A percentile compares a stretch with the other conserved stretches of the same genome.
These are phyloP conservation scores for Anoplius nigerrimus DNA, from an alignment of 2,888 invertebrate genomes.

Conservation along the genomic window DNA sequence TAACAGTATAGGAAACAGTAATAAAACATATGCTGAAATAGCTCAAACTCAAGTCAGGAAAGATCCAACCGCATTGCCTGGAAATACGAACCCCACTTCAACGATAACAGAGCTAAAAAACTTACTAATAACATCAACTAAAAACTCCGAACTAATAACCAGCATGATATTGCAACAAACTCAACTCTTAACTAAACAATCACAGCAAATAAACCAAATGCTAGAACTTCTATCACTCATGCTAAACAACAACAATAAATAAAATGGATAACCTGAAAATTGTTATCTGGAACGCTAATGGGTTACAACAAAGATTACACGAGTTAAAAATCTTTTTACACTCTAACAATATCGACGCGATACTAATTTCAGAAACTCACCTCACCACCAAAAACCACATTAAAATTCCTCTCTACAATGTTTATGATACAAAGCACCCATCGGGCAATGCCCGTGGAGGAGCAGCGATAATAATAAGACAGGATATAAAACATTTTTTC, in stretches of 20 bases:
- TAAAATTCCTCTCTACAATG: background rate
- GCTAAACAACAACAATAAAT: conserved; percentile 5
- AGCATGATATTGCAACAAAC: no score
- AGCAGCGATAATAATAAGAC: background rate
- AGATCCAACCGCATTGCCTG: background rate
- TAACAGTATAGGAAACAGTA: no score
- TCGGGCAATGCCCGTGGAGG: background rate
- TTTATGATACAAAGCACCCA: conserved; percentile 6
- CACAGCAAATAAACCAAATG: conserved; percentile 12
- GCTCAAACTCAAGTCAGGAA: background rate
- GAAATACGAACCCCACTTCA: background rate
- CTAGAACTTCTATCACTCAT: conserved; percentile 4
- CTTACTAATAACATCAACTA: conserved; percentile 4
- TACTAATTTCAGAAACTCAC: conserved; percentile 39
- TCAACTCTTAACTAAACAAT: no score
- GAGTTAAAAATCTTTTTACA: conserved; percentile 14
- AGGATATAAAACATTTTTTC: background rate
- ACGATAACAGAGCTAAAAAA: background rate
- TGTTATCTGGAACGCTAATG: conserved; percentile 38
- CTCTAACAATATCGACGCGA: conserved; percentile 21
- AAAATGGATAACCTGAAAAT: conserved; percentile 19
- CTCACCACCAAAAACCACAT: conserved; percentile 24
- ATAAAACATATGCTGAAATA: no score
- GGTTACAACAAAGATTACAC: conserved; percentile 20
- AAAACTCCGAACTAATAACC: no score